These are phyloP conservation scores for Pyrocoelia pectoralis DNA, from an alignment of 2,888 invertebrate species.

Conservation along the genomic window DNA sequence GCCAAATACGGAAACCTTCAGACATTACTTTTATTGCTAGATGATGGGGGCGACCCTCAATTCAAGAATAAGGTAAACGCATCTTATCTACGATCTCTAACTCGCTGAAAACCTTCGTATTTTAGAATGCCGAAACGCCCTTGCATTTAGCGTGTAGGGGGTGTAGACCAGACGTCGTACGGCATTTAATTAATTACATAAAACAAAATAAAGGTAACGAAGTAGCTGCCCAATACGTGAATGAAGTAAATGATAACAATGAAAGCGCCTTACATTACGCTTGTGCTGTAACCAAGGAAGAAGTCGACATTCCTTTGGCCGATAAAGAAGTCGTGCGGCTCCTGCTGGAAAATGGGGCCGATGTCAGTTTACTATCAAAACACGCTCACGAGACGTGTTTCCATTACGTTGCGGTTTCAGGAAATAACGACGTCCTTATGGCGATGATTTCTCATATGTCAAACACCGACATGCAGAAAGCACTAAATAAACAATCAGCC, in stretches of 20 bases:
- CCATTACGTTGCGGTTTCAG: constrained; percentile 93
- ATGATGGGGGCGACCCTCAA: constrained; percentile 94
- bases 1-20: constrained; percentile 90
- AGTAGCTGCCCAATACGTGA: constrained; percentile 84
- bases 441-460: constrained; percentile 95
- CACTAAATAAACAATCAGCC: constrained; percentile 92
- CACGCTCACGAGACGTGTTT: constrained; percentile 92
- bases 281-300: constrained; percentile 85
- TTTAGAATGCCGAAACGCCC: constrained; percentile 91
- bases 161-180: constrained; percentile 85
- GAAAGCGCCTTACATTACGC: constrained; percentile 95
- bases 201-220: constrained; percentile 78
- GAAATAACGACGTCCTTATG: constrained; percentile 92
- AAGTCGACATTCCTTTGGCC: constrained; percentile 75
- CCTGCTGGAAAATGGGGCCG: constrained; percentile 90
- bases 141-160: constrained; percentile 92
- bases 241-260: constrained; percentile 89
- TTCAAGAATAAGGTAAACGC: constrained; percentile 85
- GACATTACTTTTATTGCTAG: constrained; percentile 84
- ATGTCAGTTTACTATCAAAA: constrained; percentile 85
- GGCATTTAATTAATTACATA: constrained; percentile 84
- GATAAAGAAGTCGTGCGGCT: constrained; percentile 89
- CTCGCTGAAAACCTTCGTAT: not conserved
- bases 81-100: not conserved
- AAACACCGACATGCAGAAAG: constrained; percentile 89